Evolutionary conservation across 2,113 vertebrate species (phyloP).

Genomic region (human (Homo sapiens)): DNA sequence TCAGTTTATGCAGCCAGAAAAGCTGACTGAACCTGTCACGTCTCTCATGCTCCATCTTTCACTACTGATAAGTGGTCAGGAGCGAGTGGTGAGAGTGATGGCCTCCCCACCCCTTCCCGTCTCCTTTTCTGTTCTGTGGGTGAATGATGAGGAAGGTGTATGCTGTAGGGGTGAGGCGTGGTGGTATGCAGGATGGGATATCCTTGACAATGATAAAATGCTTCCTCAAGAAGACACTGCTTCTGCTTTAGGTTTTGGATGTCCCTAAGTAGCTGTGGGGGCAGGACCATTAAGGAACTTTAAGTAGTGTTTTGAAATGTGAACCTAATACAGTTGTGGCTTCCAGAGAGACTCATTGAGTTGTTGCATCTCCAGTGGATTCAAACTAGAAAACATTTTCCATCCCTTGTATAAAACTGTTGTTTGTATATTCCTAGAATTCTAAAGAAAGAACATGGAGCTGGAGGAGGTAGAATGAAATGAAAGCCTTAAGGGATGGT

Average conservation of each 20-base stretch:
- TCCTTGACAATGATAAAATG: neutral
- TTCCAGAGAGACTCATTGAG: conserved; percentile 28
- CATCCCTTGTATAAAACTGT: neutral
- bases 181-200: neutral
- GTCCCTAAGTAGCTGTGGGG: neutral
- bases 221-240: neutral
- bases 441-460: neutral
- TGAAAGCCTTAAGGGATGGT: neutral
- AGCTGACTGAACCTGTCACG: neutral
- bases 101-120: neutral
- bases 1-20: neutral
- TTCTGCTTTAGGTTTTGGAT: neutral
- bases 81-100: neutral
- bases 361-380: neutral
- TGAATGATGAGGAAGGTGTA: neutral
- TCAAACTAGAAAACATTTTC: neutral
- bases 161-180: neutral
- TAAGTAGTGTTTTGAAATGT: conserved; percentile 7
- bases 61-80: neutral
- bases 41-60: neutral
- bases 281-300: neutral
- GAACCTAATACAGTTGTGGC: neutral
- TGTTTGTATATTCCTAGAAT: neutral
- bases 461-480: neutral
- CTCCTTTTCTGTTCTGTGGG: neutral